Percentiles rank a stretch among this genome's conserved stretches.
phyloP scores from a whole-genome alignment of 2,113 vertebrate species.

The Nasalis larvatus region DNA sequence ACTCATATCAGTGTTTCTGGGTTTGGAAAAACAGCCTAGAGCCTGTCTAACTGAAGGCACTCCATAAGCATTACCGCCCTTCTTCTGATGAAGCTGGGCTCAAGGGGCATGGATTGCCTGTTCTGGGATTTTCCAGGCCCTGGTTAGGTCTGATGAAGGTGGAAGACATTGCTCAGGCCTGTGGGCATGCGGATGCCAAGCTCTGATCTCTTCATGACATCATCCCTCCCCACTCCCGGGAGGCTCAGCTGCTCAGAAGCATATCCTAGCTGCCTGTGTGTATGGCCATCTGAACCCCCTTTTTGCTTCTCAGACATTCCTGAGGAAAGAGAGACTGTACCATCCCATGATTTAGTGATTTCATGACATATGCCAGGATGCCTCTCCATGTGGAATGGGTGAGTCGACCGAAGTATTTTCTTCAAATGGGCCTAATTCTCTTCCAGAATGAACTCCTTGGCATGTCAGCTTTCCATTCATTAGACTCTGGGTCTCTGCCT shows the following conservation, averaged over 20 bases:
- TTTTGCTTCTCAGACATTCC: constrained; percentile 75
- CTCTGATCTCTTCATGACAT: constrained; percentile 57
- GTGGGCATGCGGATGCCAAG: neutral
- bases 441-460: constrained; percentile 78
- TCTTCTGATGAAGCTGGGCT: neutral
- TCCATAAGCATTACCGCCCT: rapidly evolving
- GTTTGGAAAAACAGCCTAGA: neutral
- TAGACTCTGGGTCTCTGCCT: constrained; percentile 51
- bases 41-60: neutral
- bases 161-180: neutral
- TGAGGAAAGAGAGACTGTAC: constrained; percentile 67
- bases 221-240: constrained; percentile 56
- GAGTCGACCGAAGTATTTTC: constrained; percentile 71
- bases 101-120: neutral
- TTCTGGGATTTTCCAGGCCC: neutral
- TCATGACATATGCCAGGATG: constrained; percentile 64
- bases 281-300: constrained; percentile 62
- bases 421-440: constrained; percentile 77
- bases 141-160: neutral
- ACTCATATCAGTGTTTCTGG: neutral
- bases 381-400: rapidly evolving
- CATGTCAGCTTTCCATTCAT: constrained; percentile 74
- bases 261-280: constrained; percentile 77
- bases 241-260: constrained; percentile 58
- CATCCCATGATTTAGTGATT: constrained; percentile 76